Evolutionary conservation across 2,888 invertebrate genomes (phyloP), one percentile per base, ranked within the genome.

Genomic region (Cephalotes varians): DNA sequence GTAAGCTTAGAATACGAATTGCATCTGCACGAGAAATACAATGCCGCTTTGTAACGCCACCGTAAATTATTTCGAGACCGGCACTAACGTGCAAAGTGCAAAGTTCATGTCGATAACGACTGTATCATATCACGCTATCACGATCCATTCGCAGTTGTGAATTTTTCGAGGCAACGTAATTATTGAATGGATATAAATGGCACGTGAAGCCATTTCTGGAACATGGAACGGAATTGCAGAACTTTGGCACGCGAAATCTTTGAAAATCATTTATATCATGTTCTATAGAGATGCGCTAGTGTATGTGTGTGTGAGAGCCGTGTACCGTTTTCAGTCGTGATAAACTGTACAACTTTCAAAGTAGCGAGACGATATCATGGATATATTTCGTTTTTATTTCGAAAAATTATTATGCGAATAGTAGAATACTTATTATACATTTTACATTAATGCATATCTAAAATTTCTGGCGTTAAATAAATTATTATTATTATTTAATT

Each of bases 21-120:
- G 71, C 67, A 60, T 49, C 44, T 72, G 73, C 67, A 77, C 44
- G 69, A 49, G 58, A 58, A 77, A 76, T 79, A 56, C 77, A 77
- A 87, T 82, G 81, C 69, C 56, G 80, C 74, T 84, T 85, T 85
- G 74, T 58, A 87, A 82, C 85, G 81, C 54, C 58, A 77, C 72
- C 84, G 81, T 82, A 82, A 85, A 84, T 90, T 88, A 87, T 88
- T 86, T 82, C 80, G 77, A 84, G 88, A 85, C 76, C 85, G 74
- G 82, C 84, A 87, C 81, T 85, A 62, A 83, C 74, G 79, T 85
- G 83, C 83, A 88, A 90, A 86, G 88, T 88, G 88, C 88, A 87
- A 91, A 91, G 89, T 93, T 94, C 92, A 92, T 92, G 93, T 93
- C 93, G 92, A 94, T 94, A 94, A 93, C 92, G 91, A 92, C 91